These are phyloP conservation scores for Mormoops blainvillei DNA, from an alignment of 2,113 vertebrate species.

Conservation along the genomic window DNA sequence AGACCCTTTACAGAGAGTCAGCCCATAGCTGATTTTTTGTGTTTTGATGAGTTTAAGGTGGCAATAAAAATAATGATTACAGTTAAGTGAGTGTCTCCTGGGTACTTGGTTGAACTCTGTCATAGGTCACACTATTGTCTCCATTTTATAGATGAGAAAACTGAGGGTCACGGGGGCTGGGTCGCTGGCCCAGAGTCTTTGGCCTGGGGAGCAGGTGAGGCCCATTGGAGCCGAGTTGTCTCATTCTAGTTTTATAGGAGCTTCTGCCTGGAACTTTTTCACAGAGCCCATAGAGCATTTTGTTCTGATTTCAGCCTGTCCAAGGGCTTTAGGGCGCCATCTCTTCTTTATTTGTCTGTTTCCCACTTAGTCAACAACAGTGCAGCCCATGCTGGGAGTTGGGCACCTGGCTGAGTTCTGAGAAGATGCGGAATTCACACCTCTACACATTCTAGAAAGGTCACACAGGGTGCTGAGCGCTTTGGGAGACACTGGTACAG, in stretches of 20 bases:
- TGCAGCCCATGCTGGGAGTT: too few relatives aligned
- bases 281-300: neutral
- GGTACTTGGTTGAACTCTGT: accelerated
- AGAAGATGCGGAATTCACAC: too few relatives aligned
- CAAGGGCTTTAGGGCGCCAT: accelerated
- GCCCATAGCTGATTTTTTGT: neutral
- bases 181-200: neutral
- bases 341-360: neutral
- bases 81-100: too few relatives aligned
- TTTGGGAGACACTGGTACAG: neutral
- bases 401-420: neutral
- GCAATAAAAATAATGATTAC: neutral
- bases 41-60: neutral
- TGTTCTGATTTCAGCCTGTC: neutral
- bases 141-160: neutral
- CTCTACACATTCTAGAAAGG: neutral
- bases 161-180: neutral
- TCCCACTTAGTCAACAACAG: neutral
- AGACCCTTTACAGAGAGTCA: neutral
- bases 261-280: neutral
- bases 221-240: neutral
- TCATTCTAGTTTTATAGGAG: neutral
- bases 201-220: neutral
- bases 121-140: accelerated
- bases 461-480: neutral